These are phyloP conservation scores for Hydropotes inermis DNA, from an alignment of 2,113 vertebrate genomes.

Conservation along the genomic window DNA sequence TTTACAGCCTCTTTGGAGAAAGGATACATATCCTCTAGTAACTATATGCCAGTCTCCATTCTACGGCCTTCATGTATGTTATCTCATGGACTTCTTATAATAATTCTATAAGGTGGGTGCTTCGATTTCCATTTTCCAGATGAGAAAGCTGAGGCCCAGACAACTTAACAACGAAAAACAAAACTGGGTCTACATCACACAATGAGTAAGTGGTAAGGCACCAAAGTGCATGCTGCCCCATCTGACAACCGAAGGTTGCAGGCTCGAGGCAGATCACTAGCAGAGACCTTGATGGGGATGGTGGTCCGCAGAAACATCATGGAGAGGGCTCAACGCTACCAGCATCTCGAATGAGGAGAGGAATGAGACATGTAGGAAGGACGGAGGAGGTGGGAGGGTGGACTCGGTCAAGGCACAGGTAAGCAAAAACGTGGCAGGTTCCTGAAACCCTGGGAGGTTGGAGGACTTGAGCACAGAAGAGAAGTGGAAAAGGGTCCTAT, in stretches of 20 bases:
- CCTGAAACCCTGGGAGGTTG: background rate
- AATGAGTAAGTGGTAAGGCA: background rate
- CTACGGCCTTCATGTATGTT: background rate
- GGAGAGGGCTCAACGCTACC: too few relatives aligned
- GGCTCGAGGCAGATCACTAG: background rate
- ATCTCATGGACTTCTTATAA: background rate
- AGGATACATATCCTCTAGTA: background rate
- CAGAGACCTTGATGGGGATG: background rate
- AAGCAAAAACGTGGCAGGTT: background rate
- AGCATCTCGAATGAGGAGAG: background rate
- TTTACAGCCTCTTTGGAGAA: background rate
- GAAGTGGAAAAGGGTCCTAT: background rate
- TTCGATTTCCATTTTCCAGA: background rate
- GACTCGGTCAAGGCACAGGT: background rate
- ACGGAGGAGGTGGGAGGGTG: rapidly evolving
- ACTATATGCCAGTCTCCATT: background rate
- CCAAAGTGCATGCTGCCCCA: background rate
- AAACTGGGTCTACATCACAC: background rate
- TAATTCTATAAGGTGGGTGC: background rate
- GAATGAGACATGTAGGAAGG: background rate
- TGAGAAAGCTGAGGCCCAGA: background rate
- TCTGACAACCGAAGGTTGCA: background rate
- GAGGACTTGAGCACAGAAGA: background rate
- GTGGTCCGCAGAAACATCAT: background rate
- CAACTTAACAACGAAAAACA: background rate